phyloP scores from a whole-genome alignment of 2,888 invertebrate genomes.

The Hyppa rectilinea region DNA sequence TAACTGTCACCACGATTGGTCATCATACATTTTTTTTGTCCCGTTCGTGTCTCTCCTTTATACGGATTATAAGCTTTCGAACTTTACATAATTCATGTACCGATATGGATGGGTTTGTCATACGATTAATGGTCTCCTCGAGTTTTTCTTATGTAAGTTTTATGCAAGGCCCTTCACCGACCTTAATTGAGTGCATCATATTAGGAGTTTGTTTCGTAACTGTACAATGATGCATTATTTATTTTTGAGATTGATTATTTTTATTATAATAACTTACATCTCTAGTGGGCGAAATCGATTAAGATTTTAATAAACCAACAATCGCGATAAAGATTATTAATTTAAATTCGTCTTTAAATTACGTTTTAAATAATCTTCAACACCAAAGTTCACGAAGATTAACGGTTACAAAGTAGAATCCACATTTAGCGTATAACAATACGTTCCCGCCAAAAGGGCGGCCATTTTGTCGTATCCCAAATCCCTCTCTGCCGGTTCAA shows the following conservation, averaged over 20 bases:
- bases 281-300: conserved; percentile 18
- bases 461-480: conserved; percentile 69
- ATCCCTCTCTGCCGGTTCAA: conserved; percentile 67
- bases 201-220: conserved; percentile 56
- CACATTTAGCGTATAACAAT: conserved; percentile 30
- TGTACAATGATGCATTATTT: conserved; percentile 40
- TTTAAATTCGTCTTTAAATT: not conserved
- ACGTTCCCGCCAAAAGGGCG: conserved; percentile 38
- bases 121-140: conserved; percentile 61
- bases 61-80: conserved; percentile 67
- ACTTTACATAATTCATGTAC: conserved; percentile 66
- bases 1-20: conserved; percentile 72
- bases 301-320: conserved; percentile 14
- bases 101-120: conserved; percentile 63
- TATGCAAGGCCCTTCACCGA: conserved; percentile 59
- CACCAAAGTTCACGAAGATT: not conserved
- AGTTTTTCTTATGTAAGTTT: conserved; percentile 62
- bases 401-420: not conserved
- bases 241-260: conserved; percentile 32
- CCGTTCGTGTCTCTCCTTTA: conserved; percentile 60
- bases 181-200: conserved; percentile 59
- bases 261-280: conserved; percentile 16
- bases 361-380: not conserved
- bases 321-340: not conserved
- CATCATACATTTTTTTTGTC: conserved; percentile 67